Evolutionary conservation across 2,888 invertebrate genomes (phyloP).

Genomic region (Theretra japonica): DNA sequence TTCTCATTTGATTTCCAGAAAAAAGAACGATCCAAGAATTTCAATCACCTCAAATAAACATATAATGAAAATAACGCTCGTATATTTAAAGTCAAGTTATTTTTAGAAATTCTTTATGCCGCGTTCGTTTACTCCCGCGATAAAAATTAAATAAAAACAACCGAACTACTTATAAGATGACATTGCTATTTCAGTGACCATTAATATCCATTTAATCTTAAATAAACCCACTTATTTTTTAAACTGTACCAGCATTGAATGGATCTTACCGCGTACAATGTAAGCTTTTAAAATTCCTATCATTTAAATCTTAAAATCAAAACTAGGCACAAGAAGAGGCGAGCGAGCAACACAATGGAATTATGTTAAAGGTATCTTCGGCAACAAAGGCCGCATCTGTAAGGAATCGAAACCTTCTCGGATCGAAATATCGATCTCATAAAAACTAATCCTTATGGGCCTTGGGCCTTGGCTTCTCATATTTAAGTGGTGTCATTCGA

Average conservation of each 20-base stretch:
- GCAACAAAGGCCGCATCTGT: conserved; percentile 49
- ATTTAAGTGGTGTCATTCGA: conserved; percentile 19
- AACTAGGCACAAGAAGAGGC: conserved; percentile 34
- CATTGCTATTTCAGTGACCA: conserved; percentile 8
- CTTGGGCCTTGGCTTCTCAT: not conserved
- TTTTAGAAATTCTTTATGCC: conserved; percentile 1
- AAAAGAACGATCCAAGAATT: too few relatives aligned
- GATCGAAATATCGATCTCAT: conserved; percentile 47
- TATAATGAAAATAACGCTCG: not conserved
- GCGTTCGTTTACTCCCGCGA: not conserved
- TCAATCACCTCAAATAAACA: not conserved
- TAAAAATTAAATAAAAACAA: conserved; percentile 6
- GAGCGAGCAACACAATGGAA: conserved; percentile 37
- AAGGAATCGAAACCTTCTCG: conserved; percentile 44
- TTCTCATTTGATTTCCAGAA: too few relatives aligned
- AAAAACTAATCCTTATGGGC: conserved; percentile 25
- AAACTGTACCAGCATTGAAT: not conserved
- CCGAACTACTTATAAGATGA: conserved; percentile 6
- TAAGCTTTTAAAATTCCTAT: conserved; percentile 12
- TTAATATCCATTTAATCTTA: not conserved
- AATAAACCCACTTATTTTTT: not conserved
- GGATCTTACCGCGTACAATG: not conserved
- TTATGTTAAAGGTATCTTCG: conserved; percentile 44
- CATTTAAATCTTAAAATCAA: conserved; percentile 37
- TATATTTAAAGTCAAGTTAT: conserved; percentile 8